A percentile compares a stretch with the other conserved stretches of the same genome.
Evolutionary conservation across 1,140 invertebrate genomes (phyloP).

Genomic region (Plodia interpunctella): DNA sequence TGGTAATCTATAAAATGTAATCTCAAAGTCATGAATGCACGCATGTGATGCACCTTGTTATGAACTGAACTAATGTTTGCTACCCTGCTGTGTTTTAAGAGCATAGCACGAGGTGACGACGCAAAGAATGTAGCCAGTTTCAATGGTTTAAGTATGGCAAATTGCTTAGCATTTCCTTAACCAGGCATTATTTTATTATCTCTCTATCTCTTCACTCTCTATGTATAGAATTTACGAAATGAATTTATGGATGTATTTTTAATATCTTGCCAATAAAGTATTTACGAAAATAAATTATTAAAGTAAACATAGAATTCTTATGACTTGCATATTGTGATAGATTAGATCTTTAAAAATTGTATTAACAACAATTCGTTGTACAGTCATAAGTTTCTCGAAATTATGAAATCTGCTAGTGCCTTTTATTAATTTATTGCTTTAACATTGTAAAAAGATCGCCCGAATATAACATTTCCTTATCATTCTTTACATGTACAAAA

Average conservation of each 20-base stretch:
- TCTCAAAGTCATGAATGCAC: constrained; percentile 60
- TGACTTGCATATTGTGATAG: constrained; percentile 60
- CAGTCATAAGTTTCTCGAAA: constrained; percentile 10
- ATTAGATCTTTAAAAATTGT: constrained; percentile 63
- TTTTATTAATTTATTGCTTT: constrained; percentile 44
- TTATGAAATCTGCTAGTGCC: constrained; percentile 41
- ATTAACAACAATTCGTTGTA: constrained; percentile 12
- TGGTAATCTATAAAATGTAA: constrained; percentile 59
- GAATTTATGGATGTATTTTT: constrained; percentile 59
- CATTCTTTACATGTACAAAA: constrained; percentile 53
- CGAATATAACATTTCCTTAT: constrained; percentile 27
- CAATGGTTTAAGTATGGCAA: constrained; percentile 59
- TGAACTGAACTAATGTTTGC: constrained; percentile 39
- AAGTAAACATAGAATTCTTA: constrained; percentile 42
- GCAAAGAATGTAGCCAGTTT: constrained; percentile 6
- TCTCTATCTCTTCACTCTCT: constrained; percentile 70
- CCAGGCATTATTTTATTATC: constrained; percentile 44
- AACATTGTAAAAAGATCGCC: constrained; percentile 12
- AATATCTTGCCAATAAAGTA: constrained; percentile 74
- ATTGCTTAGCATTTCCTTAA: constrained; percentile 53
- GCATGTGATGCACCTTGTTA: constrained; percentile 45
- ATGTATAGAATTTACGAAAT: constrained; percentile 51
- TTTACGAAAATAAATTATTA: constrained; percentile 52
- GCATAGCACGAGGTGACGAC: constrained; percentile 53
- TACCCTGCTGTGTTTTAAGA: constrained; percentile 62